phyloP scores from a whole-genome alignment of 2,797 vertebrate species.

The Poecilia wingei region DNA sequence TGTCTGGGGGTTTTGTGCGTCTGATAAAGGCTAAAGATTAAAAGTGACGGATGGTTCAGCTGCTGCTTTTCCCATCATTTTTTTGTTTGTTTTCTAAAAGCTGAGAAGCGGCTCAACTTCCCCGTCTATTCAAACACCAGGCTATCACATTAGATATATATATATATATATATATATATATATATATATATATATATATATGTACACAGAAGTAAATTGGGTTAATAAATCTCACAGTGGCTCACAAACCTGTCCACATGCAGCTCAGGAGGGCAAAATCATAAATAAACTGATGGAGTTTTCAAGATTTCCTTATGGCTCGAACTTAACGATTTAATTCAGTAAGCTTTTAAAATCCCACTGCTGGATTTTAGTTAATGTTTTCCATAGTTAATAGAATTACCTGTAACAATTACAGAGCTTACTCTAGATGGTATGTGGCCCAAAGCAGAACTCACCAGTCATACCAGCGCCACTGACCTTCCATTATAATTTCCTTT shows the following conservation, averaged over 20 bases:
- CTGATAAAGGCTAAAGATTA: conserved; percentile 55
- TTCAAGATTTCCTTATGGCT: neutral
- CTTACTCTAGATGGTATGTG: neutral
- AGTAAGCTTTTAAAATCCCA: conserved; percentile 1
- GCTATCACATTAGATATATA: neutral
- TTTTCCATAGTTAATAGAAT: neutral
- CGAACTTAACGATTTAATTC: neutral
- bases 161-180: neutral
- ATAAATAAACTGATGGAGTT: neutral
- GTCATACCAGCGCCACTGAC: neutral
- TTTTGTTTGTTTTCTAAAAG: neutral
- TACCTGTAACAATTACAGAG: neutral
- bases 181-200: neutral
- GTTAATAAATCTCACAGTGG: conserved; percentile 3
- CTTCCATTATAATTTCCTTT: neutral
- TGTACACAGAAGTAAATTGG: neutral
- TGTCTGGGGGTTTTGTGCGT: conserved; percentile 11
- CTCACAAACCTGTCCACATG: neutral
- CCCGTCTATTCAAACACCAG: neutral
- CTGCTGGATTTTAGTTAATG: neutral
- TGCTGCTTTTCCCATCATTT: conserved; percentile 56
- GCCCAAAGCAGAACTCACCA: neutral
- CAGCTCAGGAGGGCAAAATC: neutral
- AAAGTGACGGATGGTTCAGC: conserved; percentile 47
- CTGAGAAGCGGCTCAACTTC: neutral